phyloP scores from a whole-genome alignment of 2,797 vertebrate species.

The Sebastes vulpes region DNA sequence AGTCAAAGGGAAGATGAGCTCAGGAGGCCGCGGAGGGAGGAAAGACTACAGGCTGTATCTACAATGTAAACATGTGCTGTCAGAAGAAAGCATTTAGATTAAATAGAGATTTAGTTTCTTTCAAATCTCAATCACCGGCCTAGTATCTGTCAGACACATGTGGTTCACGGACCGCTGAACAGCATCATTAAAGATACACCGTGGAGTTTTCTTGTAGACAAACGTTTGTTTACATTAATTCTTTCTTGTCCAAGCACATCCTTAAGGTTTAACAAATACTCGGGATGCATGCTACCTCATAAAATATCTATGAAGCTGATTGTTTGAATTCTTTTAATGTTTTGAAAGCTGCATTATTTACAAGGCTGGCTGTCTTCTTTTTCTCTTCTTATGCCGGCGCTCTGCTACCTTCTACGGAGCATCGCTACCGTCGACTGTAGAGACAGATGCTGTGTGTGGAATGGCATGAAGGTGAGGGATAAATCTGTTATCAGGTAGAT shows the following conservation, averaged over 20 bases:
- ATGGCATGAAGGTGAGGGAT: neutral
- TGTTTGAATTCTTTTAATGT: neutral
- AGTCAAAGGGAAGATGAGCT: constrained; percentile 32
- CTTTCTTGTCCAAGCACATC: neutral
- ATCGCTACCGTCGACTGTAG: neutral
- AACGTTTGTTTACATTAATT: neutral
- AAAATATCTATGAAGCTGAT: neutral
- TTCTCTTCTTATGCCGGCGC: neutral
- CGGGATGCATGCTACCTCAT: neutral
- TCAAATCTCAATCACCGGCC: neutral
- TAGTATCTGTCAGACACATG: neutral
- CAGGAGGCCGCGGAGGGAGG: neutral
- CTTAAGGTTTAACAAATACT: neutral
- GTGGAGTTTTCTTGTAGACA: neutral
- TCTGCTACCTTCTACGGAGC: neutral
- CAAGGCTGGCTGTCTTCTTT: neutral
- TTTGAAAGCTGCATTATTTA: neutral
- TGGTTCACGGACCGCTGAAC: constrained; percentile 8
- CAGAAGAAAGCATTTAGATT: neutral
- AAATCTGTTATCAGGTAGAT: neutral
- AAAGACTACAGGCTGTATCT: constrained; percentile 14
- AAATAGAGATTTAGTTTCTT: constrained; percentile 5
- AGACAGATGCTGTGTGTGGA: neutral
- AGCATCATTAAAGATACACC: constrained; percentile 16
- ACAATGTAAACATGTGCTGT: constrained; percentile 11